phyloP scores from a whole-genome alignment of 2,888 invertebrate genomes.

The Lobophora halterata region DNA sequence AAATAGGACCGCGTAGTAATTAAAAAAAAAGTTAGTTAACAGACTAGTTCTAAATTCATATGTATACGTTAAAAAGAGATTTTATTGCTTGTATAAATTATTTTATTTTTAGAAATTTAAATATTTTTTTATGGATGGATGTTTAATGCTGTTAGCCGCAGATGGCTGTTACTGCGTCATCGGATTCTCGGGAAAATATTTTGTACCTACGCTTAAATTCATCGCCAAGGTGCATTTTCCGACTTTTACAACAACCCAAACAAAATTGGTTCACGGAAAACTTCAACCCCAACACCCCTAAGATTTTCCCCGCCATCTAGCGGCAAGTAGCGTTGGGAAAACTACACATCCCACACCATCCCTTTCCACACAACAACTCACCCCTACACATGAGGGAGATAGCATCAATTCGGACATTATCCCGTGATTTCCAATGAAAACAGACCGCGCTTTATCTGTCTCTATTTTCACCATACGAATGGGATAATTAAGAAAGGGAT shows the following conservation, averaged over 20 bases:
- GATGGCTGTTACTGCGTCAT: too few species aligned
- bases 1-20: too few species aligned
- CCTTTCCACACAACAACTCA: constrained; percentile 67
- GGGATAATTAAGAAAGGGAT: constrained; percentile 57
- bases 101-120: too few species aligned
- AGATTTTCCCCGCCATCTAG: constrained; percentile 65
- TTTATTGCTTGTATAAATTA: too few species aligned
- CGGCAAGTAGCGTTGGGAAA: constrained; percentile 68
- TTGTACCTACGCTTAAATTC: too few species aligned
- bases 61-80: too few species aligned
- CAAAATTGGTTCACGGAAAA: constrained; percentile 28
- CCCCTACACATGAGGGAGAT: constrained; percentile 73
- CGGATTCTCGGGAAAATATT: too few species aligned
- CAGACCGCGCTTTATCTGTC: constrained; percentile 70
- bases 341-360: constrained; percentile 56
- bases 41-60: too few species aligned
- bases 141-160: too few species aligned
- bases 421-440: constrained; percentile 68
- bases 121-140: too few species aligned
- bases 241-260: constrained; percentile 1
- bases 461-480: constrained; percentile 60
- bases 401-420: constrained; percentile 64
- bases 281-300: constrained; percentile 18
- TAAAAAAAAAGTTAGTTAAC: too few species aligned
- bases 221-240: too few species aligned